phyloP scores from a whole-genome alignment of 2,888 invertebrate genomes.

The Linnaemya vulpina region DNA sequence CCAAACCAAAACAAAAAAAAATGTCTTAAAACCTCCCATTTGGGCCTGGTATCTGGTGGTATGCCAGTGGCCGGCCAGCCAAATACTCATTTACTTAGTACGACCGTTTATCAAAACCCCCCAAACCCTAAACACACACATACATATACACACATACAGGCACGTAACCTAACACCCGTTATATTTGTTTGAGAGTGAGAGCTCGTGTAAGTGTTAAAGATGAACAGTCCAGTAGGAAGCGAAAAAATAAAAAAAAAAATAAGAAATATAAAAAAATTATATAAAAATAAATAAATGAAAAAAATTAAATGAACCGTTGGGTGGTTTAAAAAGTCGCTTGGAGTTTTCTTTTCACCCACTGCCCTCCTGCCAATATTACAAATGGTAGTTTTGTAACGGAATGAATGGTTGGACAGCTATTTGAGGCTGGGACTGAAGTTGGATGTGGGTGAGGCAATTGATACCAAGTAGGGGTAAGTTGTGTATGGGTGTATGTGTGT shows the following conservation, averaged over 20 bases:
- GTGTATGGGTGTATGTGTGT: background rate
- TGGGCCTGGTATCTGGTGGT: background rate
- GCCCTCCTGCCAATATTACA: conserved; percentile 63
- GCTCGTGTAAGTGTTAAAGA: conserved; percentile 62
- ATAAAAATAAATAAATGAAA: background rate
- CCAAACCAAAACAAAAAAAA: conserved; percentile 33
- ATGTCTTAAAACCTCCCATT: conserved; percentile 44
- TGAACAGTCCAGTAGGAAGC: conserved; percentile 44
- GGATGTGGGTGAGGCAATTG: conserved; percentile 38
- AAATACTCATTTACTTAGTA: conserved; percentile 35
- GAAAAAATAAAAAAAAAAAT: background rate
- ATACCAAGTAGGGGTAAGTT: conserved; percentile 41
- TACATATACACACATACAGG: background rate
- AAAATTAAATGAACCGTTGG: conserved; percentile 25
- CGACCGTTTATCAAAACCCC: conserved; percentile 35
- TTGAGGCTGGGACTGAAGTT: conserved; percentile 6
- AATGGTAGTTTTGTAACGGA: conserved; percentile 33
- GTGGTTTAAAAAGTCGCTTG: conserved; percentile 56
- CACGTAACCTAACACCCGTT: conserved; percentile 34
- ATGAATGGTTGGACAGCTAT: conserved; percentile 3
- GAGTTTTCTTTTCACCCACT: conserved; percentile 22
- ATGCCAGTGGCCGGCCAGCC: conserved; percentile 24
- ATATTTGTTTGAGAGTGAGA: conserved; percentile 18
- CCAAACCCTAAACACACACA: conserved; percentile 11
- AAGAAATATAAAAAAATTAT: too few species aligned